Percentiles rank a stretch among this genome's conserved stretches.
phyloP scores from a whole-genome alignment of 2,888 invertebrate genomes.

The Harpagoxenus sublaevis region DNA sequence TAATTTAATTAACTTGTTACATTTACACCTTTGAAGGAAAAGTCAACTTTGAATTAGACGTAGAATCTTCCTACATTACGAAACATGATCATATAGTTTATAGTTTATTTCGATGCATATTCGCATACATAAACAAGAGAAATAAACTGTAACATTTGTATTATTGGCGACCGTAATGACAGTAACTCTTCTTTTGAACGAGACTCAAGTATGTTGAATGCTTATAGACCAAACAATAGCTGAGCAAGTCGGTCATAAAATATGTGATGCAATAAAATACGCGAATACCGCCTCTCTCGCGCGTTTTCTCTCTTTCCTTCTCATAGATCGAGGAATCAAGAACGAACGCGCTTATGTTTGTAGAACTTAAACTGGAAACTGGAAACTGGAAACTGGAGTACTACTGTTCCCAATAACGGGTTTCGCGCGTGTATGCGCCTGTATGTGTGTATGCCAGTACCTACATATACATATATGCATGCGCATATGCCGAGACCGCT shows the following conservation, averaged over 20 bases:
- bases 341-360: slow-evolving; percentile 20
- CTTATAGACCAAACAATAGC: slow-evolving; percentile 15
- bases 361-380: slow-evolving; percentile 12
- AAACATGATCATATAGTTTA: not conserved
- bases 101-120: not conserved
- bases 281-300: not conserved
- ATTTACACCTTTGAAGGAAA: not conserved
- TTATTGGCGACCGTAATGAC: not conserved
- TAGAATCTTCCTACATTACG: not conserved
- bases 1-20: not conserved
- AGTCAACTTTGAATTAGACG: not conserved
- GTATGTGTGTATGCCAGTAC: not conserved
- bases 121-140: not conserved
- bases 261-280: slow-evolving; percentile 1
- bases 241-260: slow-evolving; percentile 13
- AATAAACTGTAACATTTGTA: not conserved
- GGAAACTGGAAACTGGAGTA: slow-evolving; percentile 19
- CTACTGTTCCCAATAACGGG: slow-evolving; percentile 35
- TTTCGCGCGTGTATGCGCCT: not conserved
- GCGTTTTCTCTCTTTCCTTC: not conserved
- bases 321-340: not conserved
- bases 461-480: not conserved
- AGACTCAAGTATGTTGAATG: not conserved
- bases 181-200: slow-evolving; percentile 15
- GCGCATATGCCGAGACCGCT: slow-evolving; percentile 25